Evolutionary conservation across 2,113 vertebrate genomes (phyloP).

Genomic region (Scalopus aquaticus): DNA sequence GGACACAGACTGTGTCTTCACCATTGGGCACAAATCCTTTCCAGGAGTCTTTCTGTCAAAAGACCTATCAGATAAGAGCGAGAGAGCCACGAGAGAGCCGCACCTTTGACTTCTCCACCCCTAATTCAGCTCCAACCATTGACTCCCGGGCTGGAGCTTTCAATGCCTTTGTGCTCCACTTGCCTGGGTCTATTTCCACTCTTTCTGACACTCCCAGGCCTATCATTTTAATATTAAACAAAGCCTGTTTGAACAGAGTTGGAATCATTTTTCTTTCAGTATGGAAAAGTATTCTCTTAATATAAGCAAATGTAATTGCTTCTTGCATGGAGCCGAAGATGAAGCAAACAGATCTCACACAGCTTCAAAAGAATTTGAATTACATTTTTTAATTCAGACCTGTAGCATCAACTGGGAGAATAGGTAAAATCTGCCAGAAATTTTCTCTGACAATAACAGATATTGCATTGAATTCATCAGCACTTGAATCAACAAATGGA

Average conservation of each 20-base stretch:
- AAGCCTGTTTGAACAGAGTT: slow-evolving; percentile 55
- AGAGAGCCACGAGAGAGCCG: not conserved
- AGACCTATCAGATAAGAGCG: not conserved
- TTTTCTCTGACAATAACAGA: slow-evolving; percentile 77
- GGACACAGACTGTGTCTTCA: not conserved
- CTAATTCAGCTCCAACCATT: not conserved
- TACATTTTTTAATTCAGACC: slow-evolving; percentile 76
- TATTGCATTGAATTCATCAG: slow-evolving; percentile 79
- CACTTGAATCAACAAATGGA: slow-evolving; percentile 80
- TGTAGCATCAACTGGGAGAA: slow-evolving; percentile 76
- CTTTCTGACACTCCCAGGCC: not conserved
- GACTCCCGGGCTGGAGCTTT: not conserved
- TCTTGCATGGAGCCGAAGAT: slow-evolving; percentile 51
- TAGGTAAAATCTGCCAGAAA: slow-evolving; percentile 75
- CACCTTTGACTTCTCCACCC: not conserved
- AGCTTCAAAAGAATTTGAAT: slow-evolving; percentile 78
- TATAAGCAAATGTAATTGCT: slow-evolving; percentile 66
- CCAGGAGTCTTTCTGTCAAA: not conserved
- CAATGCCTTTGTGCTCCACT: not conserved
- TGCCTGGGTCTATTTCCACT: not conserved
- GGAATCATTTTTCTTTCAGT: slow-evolving; percentile 63
- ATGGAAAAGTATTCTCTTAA: slow-evolving; percentile 34
- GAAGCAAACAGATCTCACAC: slow-evolving; percentile 57
- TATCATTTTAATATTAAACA: slow-evolving; percentile 53
- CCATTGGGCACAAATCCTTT: not conserved